Evolutionary conservation across 2,797 vertebrate species (phyloP).

Genomic region (Pipistrellus nathusii): DNA sequence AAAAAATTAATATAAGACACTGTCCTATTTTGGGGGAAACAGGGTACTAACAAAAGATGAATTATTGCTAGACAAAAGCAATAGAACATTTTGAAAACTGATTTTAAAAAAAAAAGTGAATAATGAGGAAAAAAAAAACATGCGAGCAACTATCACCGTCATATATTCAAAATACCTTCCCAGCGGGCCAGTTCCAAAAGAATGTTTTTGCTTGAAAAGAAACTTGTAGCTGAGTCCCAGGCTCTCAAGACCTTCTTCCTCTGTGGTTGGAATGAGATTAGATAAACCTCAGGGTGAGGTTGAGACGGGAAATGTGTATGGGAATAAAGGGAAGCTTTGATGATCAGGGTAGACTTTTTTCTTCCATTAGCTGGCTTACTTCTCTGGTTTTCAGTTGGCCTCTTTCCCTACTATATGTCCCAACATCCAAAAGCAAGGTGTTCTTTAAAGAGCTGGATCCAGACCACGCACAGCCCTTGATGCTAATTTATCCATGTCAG

Average conservation of each 20-base stretch:
- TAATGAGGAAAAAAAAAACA: not conserved
- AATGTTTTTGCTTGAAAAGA: constrained; percentile 3
- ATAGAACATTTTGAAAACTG: not conserved
- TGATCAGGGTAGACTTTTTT: not conserved
- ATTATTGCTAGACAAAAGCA: not conserved
- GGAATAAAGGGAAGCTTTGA: not conserved
- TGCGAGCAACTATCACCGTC: not conserved
- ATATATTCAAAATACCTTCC: constrained; percentile 51
- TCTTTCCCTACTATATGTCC: not conserved
- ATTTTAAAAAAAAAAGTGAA: not conserved
- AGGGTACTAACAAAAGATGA: not conserved
- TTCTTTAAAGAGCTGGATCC: not conserved
- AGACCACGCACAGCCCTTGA: not conserved
- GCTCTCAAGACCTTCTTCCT: constrained; percentile 2
- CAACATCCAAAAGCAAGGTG: not conserved
- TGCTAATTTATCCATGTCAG: not conserved
- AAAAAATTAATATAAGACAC: no score
- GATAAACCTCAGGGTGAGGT: not conserved
- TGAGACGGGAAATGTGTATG: not conserved
- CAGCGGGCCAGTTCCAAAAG: not conserved
- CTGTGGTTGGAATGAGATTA: not conserved
- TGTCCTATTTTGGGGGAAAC: no score
- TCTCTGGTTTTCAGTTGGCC: not conserved
- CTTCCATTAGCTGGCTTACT: not conserved
- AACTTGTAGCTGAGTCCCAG: not conserved